These are phyloP conservation scores for Muraenolepis orangiensis DNA, from an alignment of 2,797 vertebrate species.

Conservation along the genomic window DNA sequence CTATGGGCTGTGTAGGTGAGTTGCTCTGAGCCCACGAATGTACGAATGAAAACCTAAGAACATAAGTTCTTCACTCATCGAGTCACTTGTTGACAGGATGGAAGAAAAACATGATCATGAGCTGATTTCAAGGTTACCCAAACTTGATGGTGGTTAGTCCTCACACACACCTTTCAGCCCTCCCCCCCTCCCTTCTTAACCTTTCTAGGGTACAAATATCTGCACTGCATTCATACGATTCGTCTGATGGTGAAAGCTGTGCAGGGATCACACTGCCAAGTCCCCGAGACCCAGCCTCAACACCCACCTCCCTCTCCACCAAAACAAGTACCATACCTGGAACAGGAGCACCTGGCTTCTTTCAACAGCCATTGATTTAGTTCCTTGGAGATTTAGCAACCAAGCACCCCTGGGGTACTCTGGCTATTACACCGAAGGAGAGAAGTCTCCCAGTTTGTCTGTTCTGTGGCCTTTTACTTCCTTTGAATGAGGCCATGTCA, in stretches of 20 bases:
- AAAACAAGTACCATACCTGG: not conserved
- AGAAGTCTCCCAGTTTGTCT: constrained; percentile 8
- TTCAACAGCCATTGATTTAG: constrained; percentile 29
- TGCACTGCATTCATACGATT: constrained; percentile 4
- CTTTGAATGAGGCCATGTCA: constrained; percentile 8
- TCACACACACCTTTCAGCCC: not conserved
- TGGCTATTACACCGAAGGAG: constrained; percentile 11
- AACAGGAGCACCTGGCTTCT: constrained; percentile 8
- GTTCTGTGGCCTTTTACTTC: constrained; percentile 11
- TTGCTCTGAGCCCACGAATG: not conserved
- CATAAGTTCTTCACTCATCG: not conserved
- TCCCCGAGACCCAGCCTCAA: not conserved
- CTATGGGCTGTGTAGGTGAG: not conserved
- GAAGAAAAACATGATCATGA: not conserved
- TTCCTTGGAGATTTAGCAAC: constrained; percentile 8
- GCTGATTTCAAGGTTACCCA: not conserved
- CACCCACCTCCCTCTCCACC: not conserved
- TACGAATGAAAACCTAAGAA: not conserved
- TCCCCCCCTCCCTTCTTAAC: too few species aligned
- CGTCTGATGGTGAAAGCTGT: not conserved
- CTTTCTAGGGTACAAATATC: constrained; percentile 1
- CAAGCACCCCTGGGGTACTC: constrained; percentile 7
- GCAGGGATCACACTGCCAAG: constrained; percentile 7
- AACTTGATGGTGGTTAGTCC: not conserved
- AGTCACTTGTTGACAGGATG: not conserved